Base-by-base conservation (phyloP, 2,888 invertebrate genomes). In the Phengaris alcon region DNA sequence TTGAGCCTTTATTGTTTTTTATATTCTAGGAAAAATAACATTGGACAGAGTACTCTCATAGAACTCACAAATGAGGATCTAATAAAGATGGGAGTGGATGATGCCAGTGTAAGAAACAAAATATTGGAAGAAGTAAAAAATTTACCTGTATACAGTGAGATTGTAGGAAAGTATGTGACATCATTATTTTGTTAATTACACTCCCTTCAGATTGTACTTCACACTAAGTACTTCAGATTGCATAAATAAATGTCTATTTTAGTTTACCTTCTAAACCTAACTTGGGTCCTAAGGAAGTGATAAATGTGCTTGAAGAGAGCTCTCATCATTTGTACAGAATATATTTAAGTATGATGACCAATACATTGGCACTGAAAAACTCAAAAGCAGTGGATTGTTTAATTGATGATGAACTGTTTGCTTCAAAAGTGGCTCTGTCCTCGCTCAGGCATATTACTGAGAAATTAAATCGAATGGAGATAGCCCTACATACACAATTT, bases 21-120 rank as follows among this genome's bases (percentile, higher is more conserved):
- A 54, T 54, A 74, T 81, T 83, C 72, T 80, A 93, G 93, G 78
- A 87, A 88, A 81, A 83, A 87, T 64, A 89, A 93, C 78, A 91
- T 93, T 81, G 91, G 92, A 3, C 91, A 93, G 80, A 86, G 85
- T 75, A 91, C 91, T 59, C 81, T 93, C 69, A 82, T 88, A 75
- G 90, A 92, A 82, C 81, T 94, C 76, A 84, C 87, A 57, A 89
- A 93, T 76, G 91, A 90, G 81, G 93, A 94, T 82, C 84, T 94
- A 44, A 79, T 84, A 9, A 89, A 86, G 79, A 82, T 94, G 75
- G 93, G 93, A 75, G 84, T 94, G 59, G 88, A 90, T 79, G 87
- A 91, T 81, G 79, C 81, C 69, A 79, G 83, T 68, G 83, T 91
- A 55, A 86, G 93, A 81, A 80, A 80, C 35, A 87, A 87, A 80